Base-by-base conservation (phyloP, 1,140 invertebrate genomes). In the Drosophila busckii region DNA sequence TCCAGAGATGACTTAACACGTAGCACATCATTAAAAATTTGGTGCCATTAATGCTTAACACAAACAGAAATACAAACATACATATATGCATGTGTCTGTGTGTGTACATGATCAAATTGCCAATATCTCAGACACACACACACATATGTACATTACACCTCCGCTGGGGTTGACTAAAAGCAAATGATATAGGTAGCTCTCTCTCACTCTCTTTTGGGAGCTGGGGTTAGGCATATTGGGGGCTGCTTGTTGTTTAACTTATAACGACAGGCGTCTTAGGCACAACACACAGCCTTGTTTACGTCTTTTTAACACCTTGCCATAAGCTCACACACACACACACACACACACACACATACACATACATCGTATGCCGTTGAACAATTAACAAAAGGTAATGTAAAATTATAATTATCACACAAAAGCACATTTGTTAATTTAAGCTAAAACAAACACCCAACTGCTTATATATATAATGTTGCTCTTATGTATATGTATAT, bases 341-440 rank as follows among this genome's bases (percentile, higher is more conserved):
- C 26, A n/a, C 34, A 29, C 28, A 13, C 41, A 23, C 35, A 8
- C 12, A 34, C 52, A 41, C 45, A 46, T 32, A 34, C 49, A 23
- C 49, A 22, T 23, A 26, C 48, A 53, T 25, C 58, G 52, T 60
- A 32, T 65, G 56, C 50, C 61, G 66, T 75, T 78, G 66, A 80
- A 84, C 80, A 84, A 84, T 84, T 84, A 84, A 84, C 80, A 84
- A 84, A 84, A 84, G 80, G 80, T 84, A 84, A 84, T 84, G 80
- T 84, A 84, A 84, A 84, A 84, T 84, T 84, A 84, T 84, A 84
- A 84, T 84, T 84, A 84, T 84, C 80, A 80, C 80, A 84, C 71
- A 84, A 78, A 83, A 78, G 66, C 80, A 84, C 80, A 84, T 84
- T 84, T 84, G 80, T 84, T 84, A 84, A 84, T 84, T 84, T 84